These are phyloP conservation scores for Patiria miniata DNA, from an alignment of 35 echinoderm and acorn worm genomes.

Conservation along the genomic window DNA sequence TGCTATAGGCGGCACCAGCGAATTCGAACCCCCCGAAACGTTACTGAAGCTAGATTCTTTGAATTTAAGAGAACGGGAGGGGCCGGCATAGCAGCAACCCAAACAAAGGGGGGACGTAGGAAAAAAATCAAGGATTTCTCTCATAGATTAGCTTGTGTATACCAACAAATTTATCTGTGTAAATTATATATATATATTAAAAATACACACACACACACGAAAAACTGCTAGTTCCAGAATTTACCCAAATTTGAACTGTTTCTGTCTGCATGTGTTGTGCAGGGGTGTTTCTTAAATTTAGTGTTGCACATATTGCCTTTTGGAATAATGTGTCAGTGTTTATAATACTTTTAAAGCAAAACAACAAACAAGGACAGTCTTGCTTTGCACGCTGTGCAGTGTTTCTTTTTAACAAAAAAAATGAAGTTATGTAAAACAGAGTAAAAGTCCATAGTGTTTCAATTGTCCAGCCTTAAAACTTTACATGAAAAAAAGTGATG, in stretches of 20 bases:
- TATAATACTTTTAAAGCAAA: background rate
- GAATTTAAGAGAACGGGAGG: constrained; percentile 91
- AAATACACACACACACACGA: background rate
- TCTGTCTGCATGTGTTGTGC: background rate
- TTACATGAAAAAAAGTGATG: no score
- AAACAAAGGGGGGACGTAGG: background rate
- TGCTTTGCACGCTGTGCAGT: constrained; percentile 12
- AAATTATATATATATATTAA: constrained; percentile 18
- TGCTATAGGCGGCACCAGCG: constrained; percentile 48
- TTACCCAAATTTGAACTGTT: constrained; percentile 11
- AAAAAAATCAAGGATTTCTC: background rate
- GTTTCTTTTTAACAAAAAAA: background rate
- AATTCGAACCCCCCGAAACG: constrained; percentile 49
- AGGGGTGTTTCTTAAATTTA: background rate
- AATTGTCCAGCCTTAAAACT: no score
- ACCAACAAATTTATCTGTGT: constrained; percentile 26
- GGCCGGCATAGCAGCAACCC: constrained; percentile 79
- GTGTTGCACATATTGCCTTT: constrained; percentile 16
- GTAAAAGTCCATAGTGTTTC: no score
- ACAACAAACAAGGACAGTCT: background rate
- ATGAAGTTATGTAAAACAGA: no score
- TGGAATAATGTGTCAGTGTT: background rate
- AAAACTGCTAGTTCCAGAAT: constrained; percentile 25
- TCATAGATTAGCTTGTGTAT: constrained; percentile 23
- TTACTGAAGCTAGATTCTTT: constrained; percentile 87